These are phyloP conservation scores for Cirrhinus mrigala DNA, from an alignment of 2,797 vertebrate genomes.

Conservation along the genomic window DNA sequence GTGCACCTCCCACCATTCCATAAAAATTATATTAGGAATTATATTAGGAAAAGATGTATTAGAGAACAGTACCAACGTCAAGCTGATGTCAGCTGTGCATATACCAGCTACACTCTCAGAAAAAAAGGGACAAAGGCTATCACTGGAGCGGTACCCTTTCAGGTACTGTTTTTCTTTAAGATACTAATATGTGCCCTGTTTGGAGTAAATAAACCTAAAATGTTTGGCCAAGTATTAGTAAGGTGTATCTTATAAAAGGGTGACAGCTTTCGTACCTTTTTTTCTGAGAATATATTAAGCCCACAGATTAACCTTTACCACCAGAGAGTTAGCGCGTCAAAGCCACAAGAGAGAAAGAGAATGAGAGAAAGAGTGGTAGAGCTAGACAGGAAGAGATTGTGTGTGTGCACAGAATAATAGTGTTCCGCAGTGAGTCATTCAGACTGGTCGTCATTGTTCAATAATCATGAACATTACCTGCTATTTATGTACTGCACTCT, in stretches of 20 bases:
- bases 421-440: conserved; percentile 68
- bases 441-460: conserved; percentile 50
- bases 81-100: conserved; percentile 30
- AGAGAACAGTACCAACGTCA: not conserved
- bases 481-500: conserved; percentile 59
- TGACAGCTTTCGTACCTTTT: conserved; percentile 10
- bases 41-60: not conserved
- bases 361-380: conserved; percentile 19
- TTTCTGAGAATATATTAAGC: conserved; percentile 15
- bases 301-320: conserved; percentile 52
- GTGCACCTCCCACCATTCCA: not conserved
- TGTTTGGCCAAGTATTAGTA: not conserved
- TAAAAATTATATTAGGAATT: not conserved
- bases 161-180: not conserved
- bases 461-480: conserved; percentile 66
- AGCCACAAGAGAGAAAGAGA: not conserved
- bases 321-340: conserved; percentile 30
- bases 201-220: not conserved
- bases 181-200: not conserved
- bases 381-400: conserved; percentile 27
- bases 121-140: not conserved
- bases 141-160: not conserved
- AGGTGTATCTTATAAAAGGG: not conserved
- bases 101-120: conserved; percentile 35
- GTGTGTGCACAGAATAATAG: conserved; percentile 36